Evolutionary conservation across 2,113 vertebrate species (phyloP).

Genomic region (Octodon degus): DNA sequence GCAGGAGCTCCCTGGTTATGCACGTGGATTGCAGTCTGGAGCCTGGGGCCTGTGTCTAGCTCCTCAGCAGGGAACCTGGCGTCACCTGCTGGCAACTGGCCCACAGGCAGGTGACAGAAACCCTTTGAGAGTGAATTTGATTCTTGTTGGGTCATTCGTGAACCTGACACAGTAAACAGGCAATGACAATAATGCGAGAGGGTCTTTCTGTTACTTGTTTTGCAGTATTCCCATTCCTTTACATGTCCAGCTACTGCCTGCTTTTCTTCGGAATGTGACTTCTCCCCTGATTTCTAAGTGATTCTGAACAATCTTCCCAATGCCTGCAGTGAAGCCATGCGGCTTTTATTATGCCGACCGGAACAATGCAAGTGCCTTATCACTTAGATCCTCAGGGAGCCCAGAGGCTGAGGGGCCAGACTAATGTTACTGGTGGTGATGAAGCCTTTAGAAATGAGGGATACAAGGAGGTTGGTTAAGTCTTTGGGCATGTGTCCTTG

Average conservation of each 20-base stretch:
- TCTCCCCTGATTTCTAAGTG: neutral
- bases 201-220: neutral
- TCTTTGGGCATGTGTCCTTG: too few species aligned
- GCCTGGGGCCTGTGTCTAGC: neutral
- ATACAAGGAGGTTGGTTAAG: too few species aligned
- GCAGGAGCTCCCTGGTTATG: fast-evolving
- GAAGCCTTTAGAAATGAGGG: too few species aligned
- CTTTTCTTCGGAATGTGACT: neutral
- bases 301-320: neutral
- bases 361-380: neutral
- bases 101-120: neutral
- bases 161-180: neutral
- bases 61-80: fast-evolving
- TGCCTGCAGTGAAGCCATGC: fast-evolving
- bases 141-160: neutral
- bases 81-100: fast-evolving
- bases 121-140: neutral
- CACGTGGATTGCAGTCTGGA: too few species aligned
- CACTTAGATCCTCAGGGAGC: neutral
- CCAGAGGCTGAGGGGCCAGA: neutral
- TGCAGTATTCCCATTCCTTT: neutral
- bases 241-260: neutral
- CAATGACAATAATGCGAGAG: neutral
- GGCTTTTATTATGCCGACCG: neutral
- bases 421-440: fast-evolving